Evolutionary conservation across 2,797 vertebrate species (phyloP).

Genomic region (Bothrops alternatus): DNA sequence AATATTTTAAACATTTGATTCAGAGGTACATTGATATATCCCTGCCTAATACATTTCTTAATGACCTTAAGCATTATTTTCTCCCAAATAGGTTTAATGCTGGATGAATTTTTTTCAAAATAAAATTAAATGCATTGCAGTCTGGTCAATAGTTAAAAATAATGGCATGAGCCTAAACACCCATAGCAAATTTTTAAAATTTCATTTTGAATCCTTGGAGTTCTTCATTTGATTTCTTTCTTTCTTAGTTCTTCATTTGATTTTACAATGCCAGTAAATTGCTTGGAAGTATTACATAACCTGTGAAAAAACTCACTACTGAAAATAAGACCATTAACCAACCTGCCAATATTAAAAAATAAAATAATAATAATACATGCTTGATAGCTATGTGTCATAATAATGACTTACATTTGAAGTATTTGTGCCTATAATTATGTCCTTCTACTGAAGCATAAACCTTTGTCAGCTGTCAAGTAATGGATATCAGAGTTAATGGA

Average conservation of each 20-base stretch:
- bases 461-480: constrained; percentile 28
- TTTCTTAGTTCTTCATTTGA: constrained; percentile 19
- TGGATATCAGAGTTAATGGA: constrained; percentile 10
- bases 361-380: constrained; percentile 6
- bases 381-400: constrained; percentile 40
- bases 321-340: constrained; percentile 56
- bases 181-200: background rate
- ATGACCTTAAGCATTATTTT: background rate
- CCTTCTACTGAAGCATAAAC: constrained; percentile 4
- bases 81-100: background rate
- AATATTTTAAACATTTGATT: background rate
- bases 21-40: background rate
- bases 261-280: constrained; percentile 39
- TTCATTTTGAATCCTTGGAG: constrained; percentile 12
- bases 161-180: background rate
- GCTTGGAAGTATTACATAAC: constrained; percentile 22
- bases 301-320: constrained; percentile 54
- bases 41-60: background rate
- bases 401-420: constrained; percentile 18
- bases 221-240: background rate
- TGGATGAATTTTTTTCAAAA: background rate
- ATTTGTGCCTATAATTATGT: constrained; percentile 8
- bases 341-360: constrained; percentile 51
- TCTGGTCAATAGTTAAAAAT: background rate
- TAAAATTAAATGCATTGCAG: background rate